Percentiles rank a stretch among this genome's conserved stretches.
Evolutionary conservation across 92 coral and sea anemone species (phyloP).

Genomic region (Isaurus tuberculatus): DNA sequence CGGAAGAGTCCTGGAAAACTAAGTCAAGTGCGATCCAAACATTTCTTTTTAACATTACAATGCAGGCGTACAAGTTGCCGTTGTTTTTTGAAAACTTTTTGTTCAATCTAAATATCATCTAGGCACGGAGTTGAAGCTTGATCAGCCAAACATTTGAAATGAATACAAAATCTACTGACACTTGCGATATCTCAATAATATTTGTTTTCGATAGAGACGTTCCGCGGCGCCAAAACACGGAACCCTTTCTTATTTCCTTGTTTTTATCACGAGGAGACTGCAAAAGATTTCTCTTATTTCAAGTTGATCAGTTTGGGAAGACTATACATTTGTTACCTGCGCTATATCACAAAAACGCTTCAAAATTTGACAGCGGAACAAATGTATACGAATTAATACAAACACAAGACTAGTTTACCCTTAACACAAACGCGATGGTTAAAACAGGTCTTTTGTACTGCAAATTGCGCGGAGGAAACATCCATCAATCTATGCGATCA

Average conservation of each 20-base stretch:
- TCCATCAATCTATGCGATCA: constrained; percentile 15
- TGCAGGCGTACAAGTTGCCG: background rate
- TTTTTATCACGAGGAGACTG: background rate
- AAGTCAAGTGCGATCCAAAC: too few species aligned
- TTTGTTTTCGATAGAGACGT: constrained; percentile 25
- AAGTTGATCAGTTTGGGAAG: background rate
- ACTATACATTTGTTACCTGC: background rate
- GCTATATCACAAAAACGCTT: constrained; percentile 18
- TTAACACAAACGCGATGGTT: constrained; percentile 1
- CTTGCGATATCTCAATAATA: background rate
- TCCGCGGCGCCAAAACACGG: background rate
- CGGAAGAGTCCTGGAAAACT: too few species aligned
- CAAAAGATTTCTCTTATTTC: background rate
- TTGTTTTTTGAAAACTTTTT: background rate
- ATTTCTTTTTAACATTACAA: too few species aligned
- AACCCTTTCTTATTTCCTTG: background rate
- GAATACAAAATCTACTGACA: constrained; percentile 1
- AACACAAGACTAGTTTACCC: constrained; percentile 28
- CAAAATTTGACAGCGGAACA: constrained; percentile 11
- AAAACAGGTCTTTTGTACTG: constrained; percentile 26
- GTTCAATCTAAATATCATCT: background rate
- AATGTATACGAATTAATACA: background rate
- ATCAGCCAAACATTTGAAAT: background rate
- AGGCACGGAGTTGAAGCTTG: background rate
- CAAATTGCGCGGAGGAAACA: constrained; percentile 20